Conservation (phyloP, 2,888 invertebrate species). For the Microplitis deprimator region DNA sequence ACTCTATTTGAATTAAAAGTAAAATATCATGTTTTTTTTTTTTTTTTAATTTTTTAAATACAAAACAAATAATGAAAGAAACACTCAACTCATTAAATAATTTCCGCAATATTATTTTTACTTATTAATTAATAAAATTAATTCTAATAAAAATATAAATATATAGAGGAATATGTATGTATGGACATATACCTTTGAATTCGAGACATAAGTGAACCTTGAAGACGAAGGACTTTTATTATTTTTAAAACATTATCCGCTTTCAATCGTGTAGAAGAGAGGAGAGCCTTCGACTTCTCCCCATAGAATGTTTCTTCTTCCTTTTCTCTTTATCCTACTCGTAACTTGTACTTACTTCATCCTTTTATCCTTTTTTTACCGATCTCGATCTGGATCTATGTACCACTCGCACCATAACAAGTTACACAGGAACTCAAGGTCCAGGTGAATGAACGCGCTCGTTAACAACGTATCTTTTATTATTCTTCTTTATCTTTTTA, state of each 20-base stretch:
- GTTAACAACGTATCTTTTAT: constrained; percentile 39
- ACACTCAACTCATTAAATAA: no score
- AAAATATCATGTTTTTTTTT: no score
- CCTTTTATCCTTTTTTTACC: constrained; percentile 44
- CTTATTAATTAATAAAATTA: background rate
- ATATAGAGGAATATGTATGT: background rate
- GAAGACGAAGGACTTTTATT: constrained; percentile 25
- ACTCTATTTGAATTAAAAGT: background rate
- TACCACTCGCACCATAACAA: constrained; percentile 42
- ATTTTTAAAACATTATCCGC: constrained; percentile 28
- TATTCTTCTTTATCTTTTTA: constrained; percentile 13
- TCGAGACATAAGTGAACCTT: constrained; percentile 20
- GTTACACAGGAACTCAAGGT: constrained; percentile 51
- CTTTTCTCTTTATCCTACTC: constrained; percentile 30
- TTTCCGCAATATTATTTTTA: no score
- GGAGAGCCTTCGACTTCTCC: constrained; percentile 25
- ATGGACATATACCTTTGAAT: background rate
- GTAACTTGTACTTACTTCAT: constrained; percentile 32
- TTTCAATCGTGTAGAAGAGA: constrained; percentile 13
- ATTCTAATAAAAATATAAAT: background rate
- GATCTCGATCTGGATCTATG: constrained; percentile 55
- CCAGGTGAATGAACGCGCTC: constrained; percentile 53
- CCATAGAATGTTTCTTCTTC: constrained; percentile 29
- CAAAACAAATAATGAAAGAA: no score
- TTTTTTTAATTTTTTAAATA: no score